Evolutionary conservation across 2,113 vertebrate species (phyloP), one percentile per base, ranked within the genome.

Genomic region (Agelaius tricolor): DNA sequence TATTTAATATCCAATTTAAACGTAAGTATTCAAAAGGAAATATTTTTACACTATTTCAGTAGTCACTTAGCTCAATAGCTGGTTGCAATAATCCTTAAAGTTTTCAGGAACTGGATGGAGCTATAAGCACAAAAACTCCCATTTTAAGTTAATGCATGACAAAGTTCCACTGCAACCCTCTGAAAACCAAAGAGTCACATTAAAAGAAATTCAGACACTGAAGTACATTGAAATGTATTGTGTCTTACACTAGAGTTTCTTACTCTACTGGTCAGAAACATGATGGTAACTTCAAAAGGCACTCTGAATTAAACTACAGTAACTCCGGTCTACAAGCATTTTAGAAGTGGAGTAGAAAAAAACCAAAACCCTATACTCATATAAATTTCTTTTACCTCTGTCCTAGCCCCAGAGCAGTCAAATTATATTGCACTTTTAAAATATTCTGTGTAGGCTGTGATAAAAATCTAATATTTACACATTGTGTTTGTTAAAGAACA

Each of bases 1-100:
- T 87, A 68, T 92, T 90, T 85, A 87, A 92, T 96, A 97, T 94
- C 90, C 97, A 97, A 95, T 96, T 94, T 95, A 93, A 97, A 93
- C 65, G 33, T 66, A 83, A 69, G 46, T 90, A 81, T 93, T 96
- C 82, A 86, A 96, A 97, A 93, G 55, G 78, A 86, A 96, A 39
- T 85, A 85, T 76, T 90, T 83, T 79, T 69, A 93, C 58, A 90
- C n/a, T 87, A 58, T 88, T 91, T 97, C 91, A 97, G 91, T 84
- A 95, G 96, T 86, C 83, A 92, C 74, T 75, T 91, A 96, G 92
- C 91, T 84, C 75, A 72, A 89, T 65, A 96, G 47, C 54, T 94
- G 61, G 44, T 7, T 94, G 47, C 65, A 61, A 62, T 79, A 95
- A 87, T 89, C 77, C 55, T 46, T 87, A 73, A 52, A 43, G 31